These are phyloP conservation scores for Ceyx melanurus DNA, from an alignment of 2,113 vertebrate species.

Conservation along the genomic window DNA sequence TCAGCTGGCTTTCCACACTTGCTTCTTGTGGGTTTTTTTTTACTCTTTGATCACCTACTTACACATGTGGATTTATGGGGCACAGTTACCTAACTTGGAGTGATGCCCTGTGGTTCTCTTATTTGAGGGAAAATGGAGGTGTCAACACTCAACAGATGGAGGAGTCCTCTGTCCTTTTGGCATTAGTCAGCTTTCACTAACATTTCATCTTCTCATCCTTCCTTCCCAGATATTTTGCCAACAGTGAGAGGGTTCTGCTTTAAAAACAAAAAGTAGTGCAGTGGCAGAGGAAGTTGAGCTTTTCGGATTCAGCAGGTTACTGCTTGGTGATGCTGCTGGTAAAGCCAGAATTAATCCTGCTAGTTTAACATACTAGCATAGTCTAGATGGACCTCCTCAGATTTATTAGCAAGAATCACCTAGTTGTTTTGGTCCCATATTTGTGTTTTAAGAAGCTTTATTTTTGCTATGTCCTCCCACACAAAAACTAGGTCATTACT, in stretches of 20 bases:
- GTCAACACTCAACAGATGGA: not conserved
- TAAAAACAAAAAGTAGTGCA: not conserved
- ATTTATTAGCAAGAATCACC: not conserved
- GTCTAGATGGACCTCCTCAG: not conserved
- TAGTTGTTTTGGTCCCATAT: not conserved
- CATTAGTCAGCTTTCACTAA: not conserved
- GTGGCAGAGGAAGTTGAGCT: not conserved
- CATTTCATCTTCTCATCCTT: not conserved
- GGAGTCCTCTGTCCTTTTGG: not conserved
- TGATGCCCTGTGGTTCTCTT: not conserved
- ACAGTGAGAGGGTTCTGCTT: not conserved
- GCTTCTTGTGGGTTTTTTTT: not conserved
- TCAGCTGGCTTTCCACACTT: not conserved
- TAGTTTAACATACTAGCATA: not conserved
- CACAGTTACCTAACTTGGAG: not conserved
- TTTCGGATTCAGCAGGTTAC: constrained; percentile 3
- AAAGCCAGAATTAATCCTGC: not conserved
- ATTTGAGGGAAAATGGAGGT: not conserved
- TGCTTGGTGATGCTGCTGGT: not conserved
- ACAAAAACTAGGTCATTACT: not conserved
- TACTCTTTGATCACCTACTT: not conserved
- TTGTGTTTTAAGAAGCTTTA: not conserved
- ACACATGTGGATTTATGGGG: not conserved
- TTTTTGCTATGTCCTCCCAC: not conserved
- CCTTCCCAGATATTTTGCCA: not conserved